Evolutionary conservation across 2,113 vertebrate genomes (phyloP).

Genomic region (Dipodomys spectabilis): DNA sequence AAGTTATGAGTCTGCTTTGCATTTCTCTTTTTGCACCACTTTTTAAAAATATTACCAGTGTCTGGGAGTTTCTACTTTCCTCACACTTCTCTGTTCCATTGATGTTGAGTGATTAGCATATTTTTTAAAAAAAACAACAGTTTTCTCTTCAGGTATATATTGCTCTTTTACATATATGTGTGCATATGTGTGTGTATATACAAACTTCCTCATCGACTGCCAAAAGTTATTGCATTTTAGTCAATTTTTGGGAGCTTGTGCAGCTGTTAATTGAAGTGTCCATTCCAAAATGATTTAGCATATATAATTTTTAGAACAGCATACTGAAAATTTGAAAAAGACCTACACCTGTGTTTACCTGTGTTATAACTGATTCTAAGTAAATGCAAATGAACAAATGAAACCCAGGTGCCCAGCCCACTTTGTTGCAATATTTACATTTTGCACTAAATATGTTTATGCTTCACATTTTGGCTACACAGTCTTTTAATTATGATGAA

Average conservation of each 20-base stretch:
- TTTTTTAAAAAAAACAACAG: background rate
- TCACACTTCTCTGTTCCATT: background rate
- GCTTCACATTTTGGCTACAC: constrained; percentile 66
- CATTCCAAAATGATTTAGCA: constrained; percentile 68
- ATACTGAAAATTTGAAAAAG: constrained; percentile 69
- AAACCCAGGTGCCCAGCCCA: constrained; percentile 77
- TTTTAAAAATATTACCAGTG: background rate
- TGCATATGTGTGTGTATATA: constrained; percentile 61
- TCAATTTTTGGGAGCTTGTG: constrained; percentile 53
- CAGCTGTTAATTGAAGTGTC: constrained; percentile 77
- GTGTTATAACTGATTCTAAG: constrained; percentile 66
- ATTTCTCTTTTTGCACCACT: background rate
- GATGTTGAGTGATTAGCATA: background rate
- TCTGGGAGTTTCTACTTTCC: background rate
- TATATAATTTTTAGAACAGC: constrained; percentile 68
- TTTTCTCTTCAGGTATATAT: constrained; percentile 50
- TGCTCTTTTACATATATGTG: constrained; percentile 43
- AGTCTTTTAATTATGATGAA: constrained; percentile 74
- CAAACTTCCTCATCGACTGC: constrained; percentile 65
- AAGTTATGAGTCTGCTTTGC: background rate
- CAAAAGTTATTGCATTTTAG: constrained; percentile 65
- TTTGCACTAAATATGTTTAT: constrained; percentile 77
- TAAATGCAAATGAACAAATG: constrained; percentile 81
- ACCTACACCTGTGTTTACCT: constrained; percentile 82
- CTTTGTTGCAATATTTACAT: constrained; percentile 77